These are phyloP conservation scores for Lordiphosa collinella DNA, from an alignment of 1,140 invertebrate species.

Conservation along the genomic window DNA sequence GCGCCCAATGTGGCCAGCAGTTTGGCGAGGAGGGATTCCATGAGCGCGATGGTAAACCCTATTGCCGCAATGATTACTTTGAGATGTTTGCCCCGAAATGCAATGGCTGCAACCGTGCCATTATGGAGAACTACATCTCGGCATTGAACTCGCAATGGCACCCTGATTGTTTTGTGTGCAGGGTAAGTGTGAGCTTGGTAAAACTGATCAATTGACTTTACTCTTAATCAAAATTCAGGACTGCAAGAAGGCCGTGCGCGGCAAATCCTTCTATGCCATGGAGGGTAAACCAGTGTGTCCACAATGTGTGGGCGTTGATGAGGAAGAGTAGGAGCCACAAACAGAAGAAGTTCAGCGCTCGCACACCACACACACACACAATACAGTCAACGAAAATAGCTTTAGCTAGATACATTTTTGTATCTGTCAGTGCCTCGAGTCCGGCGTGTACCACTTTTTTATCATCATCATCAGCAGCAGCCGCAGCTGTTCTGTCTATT, in stretches of 20 bases:
- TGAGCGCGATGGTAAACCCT: slow-evolving; percentile 95
- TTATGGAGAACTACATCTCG: slow-evolving; percentile 99
- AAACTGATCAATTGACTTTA: neutral
- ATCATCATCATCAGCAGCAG: slow-evolving; percentile 15
- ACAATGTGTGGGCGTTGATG: slow-evolving; percentile 93
- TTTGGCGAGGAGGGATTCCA: slow-evolving; percentile 98
- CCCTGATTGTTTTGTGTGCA: slow-evolving; percentile 99
- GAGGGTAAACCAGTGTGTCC: slow-evolving; percentile 95
- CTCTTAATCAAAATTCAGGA: slow-evolving; percentile 83
- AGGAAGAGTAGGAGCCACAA: slow-evolving; percentile 85
- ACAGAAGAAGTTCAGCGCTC: slow-evolving; percentile 25
- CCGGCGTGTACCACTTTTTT: slow-evolving; percentile 42
- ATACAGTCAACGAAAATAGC: slow-evolving; percentile 44
- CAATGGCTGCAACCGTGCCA: slow-evolving; percentile 96
- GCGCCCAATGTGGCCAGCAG: slow-evolving; percentile 97
- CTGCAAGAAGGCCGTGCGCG: slow-evolving; percentile 93
- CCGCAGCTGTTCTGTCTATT: slow-evolving; percentile 12
- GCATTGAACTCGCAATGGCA: slow-evolving; percentile 99
- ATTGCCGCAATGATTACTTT: slow-evolving; percentile 97
- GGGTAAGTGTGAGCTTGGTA: slow-evolving; percentile 86
- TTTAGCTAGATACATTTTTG: slow-evolving; percentile 48
- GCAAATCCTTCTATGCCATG: slow-evolving; percentile 97
- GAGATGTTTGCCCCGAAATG: slow-evolving; percentile 99
- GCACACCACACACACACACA: too few relatives aligned
- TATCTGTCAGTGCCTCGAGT: slow-evolving; percentile 27